Percentiles rank a stretch among this genome's conserved stretches.
Evolutionary conservation across 2,113 vertebrate genomes (phyloP).

Genomic region (Mellivora capensis): DNA sequence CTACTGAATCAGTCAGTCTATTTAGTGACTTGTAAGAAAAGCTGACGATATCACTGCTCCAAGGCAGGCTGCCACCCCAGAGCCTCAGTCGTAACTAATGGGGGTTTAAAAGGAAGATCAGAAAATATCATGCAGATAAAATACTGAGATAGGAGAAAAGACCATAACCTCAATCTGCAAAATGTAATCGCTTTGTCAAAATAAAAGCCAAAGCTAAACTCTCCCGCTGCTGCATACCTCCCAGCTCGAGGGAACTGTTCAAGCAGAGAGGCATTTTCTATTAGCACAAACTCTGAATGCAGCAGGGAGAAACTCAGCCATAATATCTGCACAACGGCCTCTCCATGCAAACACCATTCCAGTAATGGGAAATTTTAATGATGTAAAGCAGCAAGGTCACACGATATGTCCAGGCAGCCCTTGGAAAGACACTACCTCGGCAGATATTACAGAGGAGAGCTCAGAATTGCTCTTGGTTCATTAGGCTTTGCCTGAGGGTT

Average conservation of each 20-base stretch:
- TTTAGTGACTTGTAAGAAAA: conserved; percentile 44
- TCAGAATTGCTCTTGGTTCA: conserved; percentile 80
- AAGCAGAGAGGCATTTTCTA: conserved; percentile 75
- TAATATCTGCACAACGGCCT: conserved; percentile 63
- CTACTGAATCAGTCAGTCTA: conserved; percentile 54
- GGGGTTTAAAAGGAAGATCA: conserved; percentile 68
- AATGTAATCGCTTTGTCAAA: conserved; percentile 76
- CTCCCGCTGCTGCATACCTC: conserved; percentile 58
- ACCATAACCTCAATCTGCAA: conserved; percentile 73
- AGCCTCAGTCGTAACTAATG: conserved; percentile 51
- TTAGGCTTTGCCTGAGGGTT: conserved; percentile 82
- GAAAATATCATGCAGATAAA: conserved; percentile 73
- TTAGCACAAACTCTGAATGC: conserved; percentile 57
- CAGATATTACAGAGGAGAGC: conserved; percentile 74
- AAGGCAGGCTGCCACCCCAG: conserved; percentile 51
- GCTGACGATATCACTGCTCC: background rate
- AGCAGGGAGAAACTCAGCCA: conserved; percentile 60
- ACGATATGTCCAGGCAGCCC: conserved; percentile 73
- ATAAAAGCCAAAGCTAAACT: conserved; percentile 72
- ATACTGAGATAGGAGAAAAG: conserved; percentile 71
- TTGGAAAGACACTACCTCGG: conserved; percentile 72
- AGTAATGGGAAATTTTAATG: conserved; percentile 66
- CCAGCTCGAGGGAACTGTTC: conserved; percentile 47
- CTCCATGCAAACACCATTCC: conserved; percentile 64
- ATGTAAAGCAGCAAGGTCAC: conserved; percentile 81